Base-by-base conservation (phyloP, 37 sponge, comb jelly and placozoan genomes). In the Eunapius fragilis region DNA sequence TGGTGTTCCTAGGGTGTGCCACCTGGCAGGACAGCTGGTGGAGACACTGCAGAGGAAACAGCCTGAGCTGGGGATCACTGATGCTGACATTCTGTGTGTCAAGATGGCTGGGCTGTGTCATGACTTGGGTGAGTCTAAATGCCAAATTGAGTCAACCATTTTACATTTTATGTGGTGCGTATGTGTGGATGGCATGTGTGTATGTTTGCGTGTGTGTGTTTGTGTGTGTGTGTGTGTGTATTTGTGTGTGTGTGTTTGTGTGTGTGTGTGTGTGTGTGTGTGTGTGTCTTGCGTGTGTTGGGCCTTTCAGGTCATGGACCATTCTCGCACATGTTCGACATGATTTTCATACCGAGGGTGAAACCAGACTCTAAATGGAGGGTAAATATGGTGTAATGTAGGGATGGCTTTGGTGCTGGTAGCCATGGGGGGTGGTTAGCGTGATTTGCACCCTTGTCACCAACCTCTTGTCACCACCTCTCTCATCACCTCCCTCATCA, bases 31-130 rank as follows among this genome's bases (percentile, higher is more conserved):
- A 25, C 81, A 92, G 35, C 81, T 99, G 32, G 91, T 97, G 25
- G 90, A 91, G 67, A 91, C 69, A 19, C 79, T 99, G 48, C 89
- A 86, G 27, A 82, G 82, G 77, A 92, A 86, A 48, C 98, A 94
- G 72, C 91, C 97, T 37, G 90, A 96, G 71, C 84, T 98, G 31
- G 79, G 33, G 32, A 99, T 99, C 70, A 94, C 98, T 80, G 80
- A 82, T 36, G 69, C 82, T 47, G 99, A 99, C 81, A 76, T 96
- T 6, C 91, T 99, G 37, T 97, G 98, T 96, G 96, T 97, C 36
- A 94, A 91, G 75, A 88, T 99, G 35, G 98, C 95, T 25, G 98
- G 97, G 9, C 83, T 98, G 32, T 98, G 98, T 70, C 98, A 98
- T 74, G 98, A 98, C 71, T 77, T 98, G 31, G 98, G 96, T 91